phyloP scores from a whole-genome alignment of 1,140 invertebrate species.

The Mesaphorura yosii region DNA sequence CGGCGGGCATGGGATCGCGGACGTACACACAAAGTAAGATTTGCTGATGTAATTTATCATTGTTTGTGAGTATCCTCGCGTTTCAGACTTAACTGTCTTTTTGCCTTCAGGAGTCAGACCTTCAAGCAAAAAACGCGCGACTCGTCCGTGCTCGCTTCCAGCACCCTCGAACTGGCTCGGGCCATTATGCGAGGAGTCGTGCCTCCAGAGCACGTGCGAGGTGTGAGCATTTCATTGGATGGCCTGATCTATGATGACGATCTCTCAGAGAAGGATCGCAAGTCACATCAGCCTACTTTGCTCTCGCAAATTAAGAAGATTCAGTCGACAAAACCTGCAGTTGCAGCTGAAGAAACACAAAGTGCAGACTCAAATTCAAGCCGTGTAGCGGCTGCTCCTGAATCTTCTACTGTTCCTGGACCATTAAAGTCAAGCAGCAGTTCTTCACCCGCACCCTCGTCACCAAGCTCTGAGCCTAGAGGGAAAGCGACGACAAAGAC shows the following conservation, averaged over 20 bases:
- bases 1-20: conserved; percentile 3
- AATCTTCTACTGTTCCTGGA: no score
- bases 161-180: not conserved
- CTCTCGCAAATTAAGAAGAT: no score
- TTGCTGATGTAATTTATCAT: no score
- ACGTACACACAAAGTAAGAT: not conserved
- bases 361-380: no score
- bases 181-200: not conserved
- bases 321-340: no score
- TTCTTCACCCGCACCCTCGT: not conserved
- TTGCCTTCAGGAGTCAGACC: not conserved
- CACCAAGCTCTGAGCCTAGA: not conserved
- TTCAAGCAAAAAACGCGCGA: not conserved
- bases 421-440: no score
- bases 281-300: not conserved
- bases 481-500: not conserved
- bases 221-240: conserved; percentile 1
- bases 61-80: no score
- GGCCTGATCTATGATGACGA: not conserved
- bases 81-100: no score
- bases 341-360: no score
- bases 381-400: no score
- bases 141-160: not conserved
- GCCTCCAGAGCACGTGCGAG: not conserved
- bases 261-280: not conserved